Percentiles rank a stretch among this genome's conserved stretches.
Conservation (phyloP, 2,888 invertebrate genomes). For the Azorinus chamasolen region DNA sequence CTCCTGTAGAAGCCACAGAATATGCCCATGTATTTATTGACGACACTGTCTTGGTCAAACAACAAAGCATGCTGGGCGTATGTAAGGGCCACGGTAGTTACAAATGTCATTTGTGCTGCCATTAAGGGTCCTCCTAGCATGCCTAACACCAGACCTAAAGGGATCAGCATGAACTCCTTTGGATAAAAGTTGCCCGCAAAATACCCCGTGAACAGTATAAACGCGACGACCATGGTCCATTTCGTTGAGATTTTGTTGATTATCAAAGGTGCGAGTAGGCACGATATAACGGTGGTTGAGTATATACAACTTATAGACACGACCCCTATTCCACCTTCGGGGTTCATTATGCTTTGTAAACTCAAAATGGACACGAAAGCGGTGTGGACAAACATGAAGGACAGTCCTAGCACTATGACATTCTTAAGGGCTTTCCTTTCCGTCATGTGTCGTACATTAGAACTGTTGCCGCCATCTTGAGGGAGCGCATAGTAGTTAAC, state of each 20-base stretch:
- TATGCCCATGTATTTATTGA: slow-evolving; percentile 84
- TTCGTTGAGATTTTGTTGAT: slow-evolving; percentile 82
- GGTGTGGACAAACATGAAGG: slow-evolving; percentile 84
- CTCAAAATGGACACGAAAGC: slow-evolving; percentile 83
- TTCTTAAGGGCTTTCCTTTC: slow-evolving; percentile 80
- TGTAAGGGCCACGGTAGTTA: slow-evolving; percentile 82
- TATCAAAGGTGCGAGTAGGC: slow-evolving; percentile 83
- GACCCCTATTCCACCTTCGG: slow-evolving; percentile 79
- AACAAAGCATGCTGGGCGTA: slow-evolving; percentile 79
- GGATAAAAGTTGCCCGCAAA: slow-evolving; percentile 84
- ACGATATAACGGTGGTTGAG: slow-evolving; percentile 82
- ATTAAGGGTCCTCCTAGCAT: slow-evolving; percentile 82
- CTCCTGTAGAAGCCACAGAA: slow-evolving; percentile 82
- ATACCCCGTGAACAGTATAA: slow-evolving; percentile 80
- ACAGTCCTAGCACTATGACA: slow-evolving; percentile 79
- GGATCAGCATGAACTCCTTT: slow-evolving; percentile 78
- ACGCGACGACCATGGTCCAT: slow-evolving; percentile 83
- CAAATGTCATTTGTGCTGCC: slow-evolving; percentile 84
- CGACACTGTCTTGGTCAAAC: slow-evolving; percentile 76
- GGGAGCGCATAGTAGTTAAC: slow-evolving; percentile 75
- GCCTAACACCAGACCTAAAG: slow-evolving; percentile 80
- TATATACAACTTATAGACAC: slow-evolving; percentile 83
- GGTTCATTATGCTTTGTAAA: slow-evolving; percentile 82
- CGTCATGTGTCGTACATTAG: slow-evolving; percentile 74
- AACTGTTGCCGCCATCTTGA: slow-evolving; percentile 65